Evolutionary conservation across 2,113 vertebrate species (phyloP).

Genomic region (Ceuthmochares aereus): DNA sequence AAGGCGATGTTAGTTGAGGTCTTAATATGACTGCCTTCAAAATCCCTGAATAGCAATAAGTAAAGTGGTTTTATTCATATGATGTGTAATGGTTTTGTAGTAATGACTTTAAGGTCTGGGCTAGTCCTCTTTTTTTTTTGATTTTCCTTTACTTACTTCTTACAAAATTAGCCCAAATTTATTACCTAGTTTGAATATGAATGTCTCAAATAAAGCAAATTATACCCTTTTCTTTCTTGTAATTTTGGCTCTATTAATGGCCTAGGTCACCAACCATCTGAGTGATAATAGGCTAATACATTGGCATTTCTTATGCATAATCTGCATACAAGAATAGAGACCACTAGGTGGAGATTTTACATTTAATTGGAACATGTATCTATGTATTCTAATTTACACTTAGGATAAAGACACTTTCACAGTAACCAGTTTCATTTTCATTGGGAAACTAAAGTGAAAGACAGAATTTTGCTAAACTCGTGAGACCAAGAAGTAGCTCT

Average conservation of each 20-base stretch:
- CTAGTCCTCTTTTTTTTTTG: neutral
- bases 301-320: neutral
- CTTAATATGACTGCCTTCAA: constrained; percentile 81
- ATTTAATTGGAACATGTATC: neutral
- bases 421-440: neutral
- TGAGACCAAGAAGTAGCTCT: neutral
- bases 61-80: neutral
- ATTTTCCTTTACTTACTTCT: neutral
- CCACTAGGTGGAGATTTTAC: neutral
- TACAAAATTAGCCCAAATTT: neutral
- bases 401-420: neutral
- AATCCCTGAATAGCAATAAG: constrained; percentile 71
- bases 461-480: neutral
- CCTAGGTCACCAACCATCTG: neutral
- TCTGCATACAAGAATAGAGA: neutral
- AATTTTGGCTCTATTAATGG: neutral
- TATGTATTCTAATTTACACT: neutral
- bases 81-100: neutral
- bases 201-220: neutral
- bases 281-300: neutral
- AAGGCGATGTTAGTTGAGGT: constrained; percentile 78
- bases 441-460: neutral
- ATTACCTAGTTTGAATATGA: neutral
- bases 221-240: neutral
- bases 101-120: neutral